Evolutionary conservation across 2,113 vertebrate genomes (phyloP).

Genomic region (Alligator sinensis): DNA sequence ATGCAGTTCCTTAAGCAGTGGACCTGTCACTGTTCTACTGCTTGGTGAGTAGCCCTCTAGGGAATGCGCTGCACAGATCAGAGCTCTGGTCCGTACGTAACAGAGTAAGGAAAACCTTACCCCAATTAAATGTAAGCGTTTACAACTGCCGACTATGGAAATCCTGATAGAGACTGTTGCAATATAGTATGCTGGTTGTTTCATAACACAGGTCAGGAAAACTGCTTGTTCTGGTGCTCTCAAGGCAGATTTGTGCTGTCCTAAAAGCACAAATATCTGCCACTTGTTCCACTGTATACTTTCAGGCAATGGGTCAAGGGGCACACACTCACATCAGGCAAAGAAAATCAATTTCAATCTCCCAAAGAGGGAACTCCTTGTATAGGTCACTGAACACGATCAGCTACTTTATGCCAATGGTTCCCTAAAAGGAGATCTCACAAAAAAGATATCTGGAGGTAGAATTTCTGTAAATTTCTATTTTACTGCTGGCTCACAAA

Average conservation of each 20-base stretch:
- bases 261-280: slow-evolving; percentile 15
- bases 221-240: not conserved
- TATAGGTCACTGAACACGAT: slow-evolving; percentile 24
- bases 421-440: not conserved
- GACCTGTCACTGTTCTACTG: not conserved
- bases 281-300: not conserved
- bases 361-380: not conserved
- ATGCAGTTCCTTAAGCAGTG: not conserved
- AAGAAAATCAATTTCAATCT: slow-evolving; percentile 60
- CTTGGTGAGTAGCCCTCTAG: not conserved
- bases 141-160: not conserved
- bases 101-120: not conserved
- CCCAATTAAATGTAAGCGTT: not conserved
- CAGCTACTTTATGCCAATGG: not conserved
- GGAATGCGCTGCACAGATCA: not conserved
- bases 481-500: not conserved
- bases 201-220: not conserved
- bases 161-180: not conserved
- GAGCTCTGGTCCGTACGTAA: not conserved
- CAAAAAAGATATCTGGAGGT: not conserved
- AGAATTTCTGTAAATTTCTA: not conserved
- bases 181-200: not conserved
- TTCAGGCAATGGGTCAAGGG: slow-evolving; percentile 3
- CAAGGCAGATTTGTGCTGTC: not conserved
- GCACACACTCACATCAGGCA: not conserved